Percentiles rank a stretch among this genome's conserved stretches.
Evolutionary conservation across 2,113 vertebrate genomes (phyloP).

Genomic region (Istiophorus platypterus): DNA sequence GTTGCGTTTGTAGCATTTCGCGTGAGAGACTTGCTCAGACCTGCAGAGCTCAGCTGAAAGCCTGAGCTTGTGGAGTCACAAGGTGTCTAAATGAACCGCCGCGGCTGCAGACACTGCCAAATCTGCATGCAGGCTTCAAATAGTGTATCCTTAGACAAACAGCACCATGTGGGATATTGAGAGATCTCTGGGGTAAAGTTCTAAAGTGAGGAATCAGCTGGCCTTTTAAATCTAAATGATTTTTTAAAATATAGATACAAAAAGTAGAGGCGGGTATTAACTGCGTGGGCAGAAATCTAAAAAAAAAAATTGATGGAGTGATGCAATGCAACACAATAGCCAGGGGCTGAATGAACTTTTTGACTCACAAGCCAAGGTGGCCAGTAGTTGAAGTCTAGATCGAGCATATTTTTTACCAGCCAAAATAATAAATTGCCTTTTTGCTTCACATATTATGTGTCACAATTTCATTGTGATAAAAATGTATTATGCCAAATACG

Average conservation of each 20-base stretch:
- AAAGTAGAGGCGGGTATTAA: neutral
- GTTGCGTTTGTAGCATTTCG: slow-evolving; percentile 16
- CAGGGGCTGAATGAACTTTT: no score
- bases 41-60: slow-evolving; percentile 65
- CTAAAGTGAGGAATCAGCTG: slow-evolving; percentile 20
- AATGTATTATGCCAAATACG: no score
- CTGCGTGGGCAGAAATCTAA: slow-evolving; percentile 5
- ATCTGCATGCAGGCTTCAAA: slow-evolving; percentile 34
- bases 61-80: slow-evolving; percentile 39
- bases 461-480: no score
- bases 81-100: slow-evolving; percentile 56
- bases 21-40: slow-evolving; percentile 55
- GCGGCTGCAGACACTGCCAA: slow-evolving; percentile 31
- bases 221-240: slow-evolving; percentile 4
- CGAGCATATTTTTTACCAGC: no score
- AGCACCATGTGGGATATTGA: slow-evolving; percentile 15
- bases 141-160: slow-evolving; percentile 39
- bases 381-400: no score
- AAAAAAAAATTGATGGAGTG: slow-evolving; percentile 33
- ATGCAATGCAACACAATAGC: slow-evolving; percentile 6
- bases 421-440: no score
- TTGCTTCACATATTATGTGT: no score
- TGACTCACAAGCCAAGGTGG: no score
- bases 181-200: slow-evolving; percentile 35
- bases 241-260: neutral